phyloP scores from a whole-genome alignment of 2,113 vertebrate genomes.

The Plectropomus leopardus region DNA sequence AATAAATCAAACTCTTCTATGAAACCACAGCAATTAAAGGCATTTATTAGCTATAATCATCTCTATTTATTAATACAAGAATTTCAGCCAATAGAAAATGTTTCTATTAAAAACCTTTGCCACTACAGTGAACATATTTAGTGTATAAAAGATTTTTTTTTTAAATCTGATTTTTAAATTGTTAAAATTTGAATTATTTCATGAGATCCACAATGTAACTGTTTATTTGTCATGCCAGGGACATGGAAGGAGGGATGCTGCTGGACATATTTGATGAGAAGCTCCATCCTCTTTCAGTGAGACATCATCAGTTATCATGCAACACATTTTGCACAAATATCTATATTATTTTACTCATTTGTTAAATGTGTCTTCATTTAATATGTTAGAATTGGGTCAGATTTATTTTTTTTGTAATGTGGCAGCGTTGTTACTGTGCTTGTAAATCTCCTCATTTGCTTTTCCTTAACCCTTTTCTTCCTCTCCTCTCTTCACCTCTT shows the following conservation, averaged over 20 bases:
- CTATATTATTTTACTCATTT: not conserved
- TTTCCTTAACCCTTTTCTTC: not conserved
- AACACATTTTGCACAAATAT: not conserved
- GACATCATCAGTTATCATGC: not conserved
- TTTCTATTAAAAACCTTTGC: not conserved
- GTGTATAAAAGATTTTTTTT: too few relatives aligned
- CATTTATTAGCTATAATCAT: too few relatives aligned
- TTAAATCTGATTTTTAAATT: too few relatives aligned
- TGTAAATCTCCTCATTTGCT: not conserved
- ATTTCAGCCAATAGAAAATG: not conserved
- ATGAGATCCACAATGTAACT: not conserved
- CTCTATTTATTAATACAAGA: too few relatives aligned
- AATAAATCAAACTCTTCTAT: not conserved
- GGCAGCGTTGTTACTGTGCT: not conserved
- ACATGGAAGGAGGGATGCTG: constrained; percentile 91
- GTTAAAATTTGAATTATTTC: too few relatives aligned
- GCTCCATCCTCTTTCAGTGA: constrained; percentile 96
- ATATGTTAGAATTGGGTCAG: not conserved
- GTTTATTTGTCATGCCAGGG: constrained; percentile 81
- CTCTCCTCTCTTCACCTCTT: not conserved
- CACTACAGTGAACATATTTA: not conserved
- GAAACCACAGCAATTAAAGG: too few relatives aligned
- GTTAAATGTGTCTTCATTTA: not conserved
- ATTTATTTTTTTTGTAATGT: not conserved
- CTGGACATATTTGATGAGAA: constrained; percentile 99